Conservation (phyloP, 2,797 vertebrate species). For the Halcyon smyrnensis region DNA sequence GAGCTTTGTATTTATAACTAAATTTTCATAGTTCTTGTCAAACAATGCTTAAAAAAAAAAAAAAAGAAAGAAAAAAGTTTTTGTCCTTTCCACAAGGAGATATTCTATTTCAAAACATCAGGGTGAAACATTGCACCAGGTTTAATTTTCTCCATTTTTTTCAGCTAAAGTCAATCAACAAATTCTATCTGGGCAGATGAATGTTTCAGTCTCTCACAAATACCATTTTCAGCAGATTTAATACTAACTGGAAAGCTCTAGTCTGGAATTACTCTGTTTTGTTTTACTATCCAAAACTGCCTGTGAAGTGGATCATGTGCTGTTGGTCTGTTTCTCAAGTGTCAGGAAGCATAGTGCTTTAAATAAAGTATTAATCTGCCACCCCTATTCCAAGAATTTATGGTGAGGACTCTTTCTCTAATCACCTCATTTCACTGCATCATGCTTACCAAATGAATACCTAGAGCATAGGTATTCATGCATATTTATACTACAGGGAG, state of each 20-base stretch:
- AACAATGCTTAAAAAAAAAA: neutral
- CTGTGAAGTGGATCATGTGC: neutral
- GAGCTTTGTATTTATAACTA: neutral
- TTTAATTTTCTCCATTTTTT: slow-evolving; percentile 26
- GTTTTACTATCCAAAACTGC: slow-evolving; percentile 1
- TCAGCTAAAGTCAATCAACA: neutral
- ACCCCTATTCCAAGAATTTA: neutral
- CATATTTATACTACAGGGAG: neutral
- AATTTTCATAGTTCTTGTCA: neutral
- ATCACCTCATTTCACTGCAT: neutral
- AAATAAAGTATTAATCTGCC: slow-evolving; percentile 29
- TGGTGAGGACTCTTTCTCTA: neutral
- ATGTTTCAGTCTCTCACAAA: slow-evolving; percentile 24
- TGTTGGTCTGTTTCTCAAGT: neutral
- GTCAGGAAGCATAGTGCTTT: neutral
- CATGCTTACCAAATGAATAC: neutral
- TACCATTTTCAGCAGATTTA: slow-evolving; percentile 11
- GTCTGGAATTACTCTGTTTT: slow-evolving; percentile 26
- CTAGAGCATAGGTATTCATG: neutral
- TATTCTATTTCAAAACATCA: slow-evolving; percentile 2
- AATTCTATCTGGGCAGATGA: neutral
- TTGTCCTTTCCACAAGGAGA: neutral
- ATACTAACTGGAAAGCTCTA: neutral
- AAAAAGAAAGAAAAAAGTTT: neutral
- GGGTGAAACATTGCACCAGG: neutral